A percentile compares a stretch with the other conserved stretches of the same genome.
Conservation (phyloP, 2,797 vertebrate species). For the Tolypeutes matacus region DNA sequence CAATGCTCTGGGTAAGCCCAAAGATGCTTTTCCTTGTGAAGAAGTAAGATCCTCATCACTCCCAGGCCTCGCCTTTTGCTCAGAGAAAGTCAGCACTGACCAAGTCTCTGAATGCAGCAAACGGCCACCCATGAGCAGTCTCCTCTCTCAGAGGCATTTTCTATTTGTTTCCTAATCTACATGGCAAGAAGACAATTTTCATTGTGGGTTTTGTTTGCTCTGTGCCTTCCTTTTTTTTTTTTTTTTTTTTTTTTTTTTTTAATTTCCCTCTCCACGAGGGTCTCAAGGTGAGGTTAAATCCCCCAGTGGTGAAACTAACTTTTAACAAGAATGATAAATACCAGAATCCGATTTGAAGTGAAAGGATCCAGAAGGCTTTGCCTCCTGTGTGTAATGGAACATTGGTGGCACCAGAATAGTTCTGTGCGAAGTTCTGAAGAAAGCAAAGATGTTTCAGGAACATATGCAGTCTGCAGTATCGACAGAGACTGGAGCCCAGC, state of each 20-base stretch:
- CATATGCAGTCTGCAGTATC: conserved; percentile 65
- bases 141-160: background rate
- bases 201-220: background rate
- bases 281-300: background rate
- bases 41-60: background rate
- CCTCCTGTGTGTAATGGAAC: conserved; percentile 29
- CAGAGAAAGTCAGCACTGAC: no score
- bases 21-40: background rate
- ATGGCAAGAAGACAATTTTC: background rate
- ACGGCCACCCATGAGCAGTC: accelerated
- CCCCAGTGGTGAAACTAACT: background rate
- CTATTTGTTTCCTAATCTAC: background rate
- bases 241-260: no score
- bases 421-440: conserved; percentile 74
- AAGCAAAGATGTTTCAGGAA: conserved; percentile 69
- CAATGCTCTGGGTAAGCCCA: background rate
- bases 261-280: background rate
- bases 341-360: conserved; percentile 60
- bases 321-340: conserved; percentile 59
- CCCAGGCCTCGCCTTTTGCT: background rate
- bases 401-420: conserved; percentile 31
- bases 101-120: background rate
- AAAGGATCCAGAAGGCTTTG: conserved; percentile 61
- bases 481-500: conserved; percentile 61
- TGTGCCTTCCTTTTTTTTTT: background rate